A percentile compares a stretch with the other conserved stretches of the same genome.
These are phyloP conservation scores for Drosophila melanocephala DNA, from an alignment of 2,888 invertebrate genomes.

Conservation along the genomic window DNA sequence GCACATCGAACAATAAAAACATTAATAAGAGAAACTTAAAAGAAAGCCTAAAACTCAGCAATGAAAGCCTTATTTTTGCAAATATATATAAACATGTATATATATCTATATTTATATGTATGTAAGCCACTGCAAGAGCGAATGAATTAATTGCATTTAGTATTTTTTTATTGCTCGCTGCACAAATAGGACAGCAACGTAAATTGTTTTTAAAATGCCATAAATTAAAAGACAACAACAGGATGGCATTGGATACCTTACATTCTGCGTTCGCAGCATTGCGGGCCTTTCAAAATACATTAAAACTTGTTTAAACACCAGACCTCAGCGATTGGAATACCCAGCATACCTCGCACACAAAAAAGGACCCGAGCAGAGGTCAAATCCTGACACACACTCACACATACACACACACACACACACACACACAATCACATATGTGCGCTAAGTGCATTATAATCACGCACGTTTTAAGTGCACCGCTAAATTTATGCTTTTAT, in stretches of 20 bases:
- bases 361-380: conserved; percentile 46
- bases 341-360: conserved; percentile 9
- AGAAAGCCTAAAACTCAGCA: neutral
- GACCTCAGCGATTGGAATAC: conserved; percentile 8
- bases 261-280: conserved; percentile 22
- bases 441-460: conserved; percentile 30
- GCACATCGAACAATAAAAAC: too few species aligned
- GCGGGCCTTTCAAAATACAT: conserved; percentile 67
- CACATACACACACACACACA: neutral
- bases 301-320: conserved; percentile 62
- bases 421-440: conserved; percentile 1
- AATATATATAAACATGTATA: neutral
- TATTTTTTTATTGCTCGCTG: neutral
- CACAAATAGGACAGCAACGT: conserved; percentile 29
- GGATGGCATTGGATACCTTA: neutral
- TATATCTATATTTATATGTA: neutral
- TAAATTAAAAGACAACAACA: conserved; percentile 68
- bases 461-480: conserved; percentile 52
- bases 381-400: conserved; percentile 28
- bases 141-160: neutral
- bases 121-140: neutral
- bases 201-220: conserved; percentile 78
- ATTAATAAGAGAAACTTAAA: too few species aligned
- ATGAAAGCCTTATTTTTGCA: neutral
- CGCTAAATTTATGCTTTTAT: conserved; percentile 36